These are phyloP conservation scores for Dysmachus trigonus DNA, from an alignment of 2,888 invertebrate species.

Conservation along the genomic window DNA sequence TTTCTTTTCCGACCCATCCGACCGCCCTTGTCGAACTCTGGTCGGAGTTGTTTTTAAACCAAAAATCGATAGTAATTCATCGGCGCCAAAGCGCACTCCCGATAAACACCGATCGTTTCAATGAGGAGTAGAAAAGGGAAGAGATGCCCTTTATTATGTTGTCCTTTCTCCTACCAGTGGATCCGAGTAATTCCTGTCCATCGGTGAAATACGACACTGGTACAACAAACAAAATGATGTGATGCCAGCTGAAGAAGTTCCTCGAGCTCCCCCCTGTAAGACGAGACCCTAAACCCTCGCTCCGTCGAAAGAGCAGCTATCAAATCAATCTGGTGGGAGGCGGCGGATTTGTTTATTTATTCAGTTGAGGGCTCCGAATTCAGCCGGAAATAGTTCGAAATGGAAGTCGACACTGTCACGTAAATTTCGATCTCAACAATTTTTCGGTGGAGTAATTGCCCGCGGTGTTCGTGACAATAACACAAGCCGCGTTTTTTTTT, in stretches of 20 bases:
- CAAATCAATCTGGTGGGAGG: neutral
- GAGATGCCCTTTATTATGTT: neutral
- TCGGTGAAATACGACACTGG: neutral
- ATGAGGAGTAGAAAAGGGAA: neutral
- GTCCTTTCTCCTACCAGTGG: neutral
- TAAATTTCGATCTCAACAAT: neutral
- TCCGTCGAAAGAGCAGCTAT: neutral
- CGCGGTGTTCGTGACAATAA: neutral
- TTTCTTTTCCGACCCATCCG: neutral
- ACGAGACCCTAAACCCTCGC: neutral
- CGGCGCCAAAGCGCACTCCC: neutral
- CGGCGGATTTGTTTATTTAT: neutral
- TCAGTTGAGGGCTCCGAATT: neutral
- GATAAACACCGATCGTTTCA: neutral
- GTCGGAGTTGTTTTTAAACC: neutral
- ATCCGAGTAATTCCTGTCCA: neutral
- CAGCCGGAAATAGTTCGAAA: neutral
- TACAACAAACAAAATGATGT: neutral
- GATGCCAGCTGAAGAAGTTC: neutral
- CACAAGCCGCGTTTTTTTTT: neutral
- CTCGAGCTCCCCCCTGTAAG: neutral
- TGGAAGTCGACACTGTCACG: neutral
- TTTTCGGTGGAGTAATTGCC: neutral
- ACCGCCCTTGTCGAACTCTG: neutral
- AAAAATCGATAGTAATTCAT: neutral